phyloP scores from a whole-genome alignment of 2,888 invertebrate species.

The Hipparchia sbordonii region DNA sequence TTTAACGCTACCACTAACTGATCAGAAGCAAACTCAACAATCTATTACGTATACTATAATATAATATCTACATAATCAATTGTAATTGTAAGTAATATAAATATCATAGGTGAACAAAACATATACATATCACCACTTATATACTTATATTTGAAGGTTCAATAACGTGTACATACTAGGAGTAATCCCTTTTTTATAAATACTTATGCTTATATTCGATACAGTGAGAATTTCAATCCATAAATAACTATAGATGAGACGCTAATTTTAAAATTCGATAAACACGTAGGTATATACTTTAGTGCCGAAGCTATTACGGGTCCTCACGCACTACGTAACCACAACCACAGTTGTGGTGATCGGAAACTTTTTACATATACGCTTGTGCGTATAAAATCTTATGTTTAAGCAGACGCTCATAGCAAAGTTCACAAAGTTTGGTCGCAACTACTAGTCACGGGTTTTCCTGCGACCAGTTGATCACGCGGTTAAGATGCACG shows the following conservation, averaged over 20 bases:
- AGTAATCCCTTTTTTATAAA: slow-evolving; percentile 38
- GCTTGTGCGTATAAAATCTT: too few species aligned
- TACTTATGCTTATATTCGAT: slow-evolving; percentile 31
- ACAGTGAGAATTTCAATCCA: slow-evolving; percentile 32
- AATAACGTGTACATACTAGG: slow-evolving; percentile 50
- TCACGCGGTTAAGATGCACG: too few species aligned
- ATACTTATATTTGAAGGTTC: slow-evolving; percentile 54
- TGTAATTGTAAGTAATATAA: slow-evolving; percentile 40
- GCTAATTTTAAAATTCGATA: slow-evolving; percentile 1
- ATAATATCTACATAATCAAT: slow-evolving; percentile 54
- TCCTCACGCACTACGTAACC: too few species aligned
- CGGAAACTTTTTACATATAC: too few species aligned
- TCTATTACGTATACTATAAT: slow-evolving; percentile 49
- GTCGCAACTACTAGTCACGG: too few species aligned
- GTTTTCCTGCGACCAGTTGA: too few species aligned
- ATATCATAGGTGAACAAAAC: slow-evolving; percentile 65
- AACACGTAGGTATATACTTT: slow-evolving; percentile 4
- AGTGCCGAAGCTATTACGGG: not conserved
- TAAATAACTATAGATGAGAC: slow-evolving; percentile 17
- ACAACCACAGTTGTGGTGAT: too few species aligned
- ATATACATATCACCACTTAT: slow-evolving; percentile 63
- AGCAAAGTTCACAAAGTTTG: too few species aligned
- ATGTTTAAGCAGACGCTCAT: too few species aligned
- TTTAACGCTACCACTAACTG: slow-evolving; percentile 37
- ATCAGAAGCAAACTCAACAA: slow-evolving; percentile 55